Base-by-base conservation (phyloP, 2,888 invertebrate species). In the Deilephila elpenor region DNA sequence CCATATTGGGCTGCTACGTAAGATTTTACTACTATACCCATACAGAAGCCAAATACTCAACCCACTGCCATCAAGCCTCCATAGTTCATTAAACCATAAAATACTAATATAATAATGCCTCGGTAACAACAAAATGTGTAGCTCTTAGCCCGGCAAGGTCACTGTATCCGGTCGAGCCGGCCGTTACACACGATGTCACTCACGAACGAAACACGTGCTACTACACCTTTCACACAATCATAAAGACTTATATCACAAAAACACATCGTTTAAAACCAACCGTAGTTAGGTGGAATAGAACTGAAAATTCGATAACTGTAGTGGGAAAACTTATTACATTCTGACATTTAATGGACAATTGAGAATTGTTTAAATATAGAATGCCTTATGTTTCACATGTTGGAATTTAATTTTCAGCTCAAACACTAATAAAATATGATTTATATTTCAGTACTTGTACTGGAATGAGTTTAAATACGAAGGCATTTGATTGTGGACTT, bases 181-280 rank as follows among this genome's bases (percentile, higher is more conserved):
- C 51, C 44, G 44, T 67, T 67, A 51, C 67, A 51, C 44, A 5
- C 44, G 67, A 67, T 25, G 44, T 4, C 67, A 20, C 67, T 67
- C 67, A 67, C 67, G 67, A 51, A 14, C 25, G 2, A 25, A 17
- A 11, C 67, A 67, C 67, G 67, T 67, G 67, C 67, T 67, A 67
- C 67, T 67, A 67, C 44, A 20, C 5, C 25, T 20, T 67, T 25
- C 44, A 11, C 51, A 25, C 2, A 67, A 51, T 6, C 5, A 25
- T 0, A 67, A 14, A 29, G 67, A 3, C 6, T 5, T 67, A 29
- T 51, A 51, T 5, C 8, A 3, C 25, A 17, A 0, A 51, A 20
- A 7, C 0, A 1, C 5, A 5, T 25, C 44, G 44, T 17, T 5
- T 1, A 67, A 44, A 17, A 25, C 44, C 25, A 67, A 51, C 51